Base-by-base conservation (phyloP, 2,888 invertebrate species). In the Chesias legatella region DNA sequence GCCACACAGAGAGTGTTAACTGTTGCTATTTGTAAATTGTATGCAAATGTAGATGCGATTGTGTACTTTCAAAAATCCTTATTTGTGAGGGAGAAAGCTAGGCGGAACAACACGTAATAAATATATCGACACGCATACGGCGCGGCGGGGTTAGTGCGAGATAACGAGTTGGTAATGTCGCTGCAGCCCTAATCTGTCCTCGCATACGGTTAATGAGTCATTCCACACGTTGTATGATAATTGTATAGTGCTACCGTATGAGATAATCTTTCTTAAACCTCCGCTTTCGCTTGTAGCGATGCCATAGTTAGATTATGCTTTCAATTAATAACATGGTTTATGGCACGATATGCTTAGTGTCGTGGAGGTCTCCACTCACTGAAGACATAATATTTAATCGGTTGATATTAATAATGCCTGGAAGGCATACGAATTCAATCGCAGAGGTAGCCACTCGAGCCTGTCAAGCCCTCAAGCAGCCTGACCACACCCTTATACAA, bases 231-330 rank as follows among this genome's bases (percentile, higher is more conserved):
- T 41, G 40, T 35, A 31, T 39, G 26, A 28, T 41, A 38, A 49
- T 47, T 44, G 43, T 34, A 50, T 47, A 34, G 42, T 31, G 6
- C 13, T 25, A 29, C 35, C 44, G 38, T 48, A 39, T 48, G 43
- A 46, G 45, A 46, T 48, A 32, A 47, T 43, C 46, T 34, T 33
- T 34, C 34, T 35, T 35, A 36, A 30, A 21, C 21, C 30, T 8
- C 43, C 43, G 49, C 54, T 51, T 54, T 54, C 51, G 51, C 48
- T 49, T 27, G 17, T 27, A 32, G 31, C 27, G 43, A 35, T 47
- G 33, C 33, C 35, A 31, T 28, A 35, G 33, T 20, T 34, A 38
- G 38, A 34, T 35, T 35, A 32, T 38, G 43, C 43, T 53, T 50
- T 50, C 45, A 49, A 47, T 48, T 36, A 45, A 33, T 50, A 43